Percentiles rank a stretch among this genome's conserved stretches.
Evolutionary conservation across 2,797 vertebrate genomes (phyloP).

Genomic region (Leuciscus waleckii): DNA sequence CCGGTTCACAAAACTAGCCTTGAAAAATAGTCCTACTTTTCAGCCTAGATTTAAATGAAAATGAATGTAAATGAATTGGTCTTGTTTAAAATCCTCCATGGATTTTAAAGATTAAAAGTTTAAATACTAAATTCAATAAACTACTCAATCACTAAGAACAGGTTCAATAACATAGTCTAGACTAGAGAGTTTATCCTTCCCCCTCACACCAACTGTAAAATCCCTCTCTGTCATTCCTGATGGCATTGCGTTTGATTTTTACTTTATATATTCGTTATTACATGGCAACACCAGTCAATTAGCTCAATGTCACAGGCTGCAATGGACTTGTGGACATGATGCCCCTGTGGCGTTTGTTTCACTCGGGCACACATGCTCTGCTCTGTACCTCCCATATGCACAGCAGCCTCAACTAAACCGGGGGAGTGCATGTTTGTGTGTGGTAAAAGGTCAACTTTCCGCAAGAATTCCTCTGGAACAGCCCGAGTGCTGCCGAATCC

Average conservation of each 20-base stretch:
- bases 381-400: slow-evolving; percentile 52
- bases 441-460: slow-evolving; percentile 71
- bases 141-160: not conserved
- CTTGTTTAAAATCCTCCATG: not conserved
- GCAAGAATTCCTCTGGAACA: slow-evolving; percentile 60
- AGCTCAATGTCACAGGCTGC: slow-evolving; percentile 72
- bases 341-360: slow-evolving; percentile 67
- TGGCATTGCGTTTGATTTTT: not conserved
- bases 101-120: not conserved
- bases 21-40: not conserved
- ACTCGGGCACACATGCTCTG: slow-evolving; percentile 56
- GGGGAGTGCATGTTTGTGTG: slow-evolving; percentile 23
- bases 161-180: not conserved
- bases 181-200: not conserved
- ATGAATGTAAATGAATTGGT: not conserved
- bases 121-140: not conserved
- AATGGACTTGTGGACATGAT: slow-evolving; percentile 69
- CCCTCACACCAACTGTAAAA: not conserved
- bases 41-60: not conserved
- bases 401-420: slow-evolving; percentile 56
- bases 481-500: slow-evolving; percentile 30
- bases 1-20: not conserved
- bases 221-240: not conserved
- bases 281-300: slow-evolving; percentile 68
- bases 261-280: slow-evolving; percentile 54